Evolutionary conservation across 2,888 invertebrate genomes (phyloP).

Genomic region (Aproaerema taeniolella): DNA sequence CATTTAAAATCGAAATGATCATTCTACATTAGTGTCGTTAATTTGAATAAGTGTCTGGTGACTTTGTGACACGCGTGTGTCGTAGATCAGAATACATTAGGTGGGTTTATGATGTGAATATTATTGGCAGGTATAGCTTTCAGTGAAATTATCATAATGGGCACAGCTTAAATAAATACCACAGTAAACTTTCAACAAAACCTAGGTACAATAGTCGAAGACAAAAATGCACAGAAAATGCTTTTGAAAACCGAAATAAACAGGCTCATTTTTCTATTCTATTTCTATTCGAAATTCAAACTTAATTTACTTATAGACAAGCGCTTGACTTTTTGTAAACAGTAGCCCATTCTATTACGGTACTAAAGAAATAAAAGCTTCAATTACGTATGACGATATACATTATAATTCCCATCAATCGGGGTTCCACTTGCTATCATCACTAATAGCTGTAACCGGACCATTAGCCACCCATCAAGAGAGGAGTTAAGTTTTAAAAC

Average conservation of each 20-base stretch:
- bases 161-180: too few species aligned
- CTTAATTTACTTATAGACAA: too few species aligned
- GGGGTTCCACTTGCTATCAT: constrained; percentile 37
- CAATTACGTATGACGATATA: neutral
- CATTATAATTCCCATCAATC: too few species aligned
- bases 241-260: too few species aligned
- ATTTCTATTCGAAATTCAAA: too few species aligned
- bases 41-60: neutral
- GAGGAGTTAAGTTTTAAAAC: constrained; percentile 33
- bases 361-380: neutral
- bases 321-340: too few species aligned
- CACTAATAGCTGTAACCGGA: constrained; percentile 57
- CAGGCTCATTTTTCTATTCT: too few species aligned
- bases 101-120: constrained; percentile 9
- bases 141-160: neutral
- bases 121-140: constrained; percentile 8
- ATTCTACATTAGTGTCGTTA: neutral
- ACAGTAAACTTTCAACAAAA: too few species aligned
- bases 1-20: neutral
- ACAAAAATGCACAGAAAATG: too few species aligned
- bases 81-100: constrained; percentile 48
- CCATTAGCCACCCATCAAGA: constrained; percentile 55
- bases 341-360: too few species aligned
- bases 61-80: constrained; percentile 30
- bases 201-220: too few species aligned